Conservation (phyloP, 2,888 invertebrate genomes). For the Steinernema scapterisci region DNA sequence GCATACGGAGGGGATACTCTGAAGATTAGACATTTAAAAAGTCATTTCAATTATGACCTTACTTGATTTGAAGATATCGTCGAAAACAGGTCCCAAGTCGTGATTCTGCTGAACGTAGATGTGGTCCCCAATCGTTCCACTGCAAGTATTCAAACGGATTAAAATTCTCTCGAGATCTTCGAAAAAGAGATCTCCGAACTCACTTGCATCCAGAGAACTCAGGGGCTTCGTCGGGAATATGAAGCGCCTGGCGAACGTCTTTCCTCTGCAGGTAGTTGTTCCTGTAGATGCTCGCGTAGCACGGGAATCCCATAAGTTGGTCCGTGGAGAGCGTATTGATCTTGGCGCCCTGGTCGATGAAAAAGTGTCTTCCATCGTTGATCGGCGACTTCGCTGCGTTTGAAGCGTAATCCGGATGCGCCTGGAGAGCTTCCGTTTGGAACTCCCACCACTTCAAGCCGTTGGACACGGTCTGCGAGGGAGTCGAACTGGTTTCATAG, state of each 20-base stretch:
- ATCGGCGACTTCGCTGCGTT: background rate
- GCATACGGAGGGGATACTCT: slow-evolving; percentile 39
- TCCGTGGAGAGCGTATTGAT: slow-evolving; percentile 55
- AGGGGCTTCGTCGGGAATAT: slow-evolving; percentile 43
- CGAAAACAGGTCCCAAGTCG: slow-evolving; percentile 24
- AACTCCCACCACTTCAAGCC: background rate
- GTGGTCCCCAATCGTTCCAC: slow-evolving; percentile 32
- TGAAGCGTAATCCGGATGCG: background rate
- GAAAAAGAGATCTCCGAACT: slow-evolving; percentile 12
- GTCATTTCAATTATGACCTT: background rate
- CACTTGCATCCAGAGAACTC: slow-evolving; percentile 43
- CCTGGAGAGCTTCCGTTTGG: slow-evolving; percentile 37
- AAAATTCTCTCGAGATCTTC: too few relatives aligned
- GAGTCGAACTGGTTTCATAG: slow-evolving; percentile 39
- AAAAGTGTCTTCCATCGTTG: slow-evolving; percentile 1
- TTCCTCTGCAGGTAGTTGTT: slow-evolving; percentile 46
- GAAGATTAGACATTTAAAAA: slow-evolving; percentile 22
- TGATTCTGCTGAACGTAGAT: slow-evolving; percentile 33
- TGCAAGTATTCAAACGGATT: too few relatives aligned
- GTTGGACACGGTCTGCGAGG: slow-evolving; percentile 36
- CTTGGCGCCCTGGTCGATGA: slow-evolving; percentile 36
- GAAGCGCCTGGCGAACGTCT: slow-evolving; percentile 49
- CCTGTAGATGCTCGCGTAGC: slow-evolving; percentile 37
- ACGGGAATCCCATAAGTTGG: slow-evolving; percentile 51
- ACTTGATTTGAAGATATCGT: slow-evolving; percentile 32